Evolutionary conservation across 2,797 vertebrate species (phyloP), one percentile per base, ranked within the genome.

Genomic region (Epinephelus malabaricus): DNA sequence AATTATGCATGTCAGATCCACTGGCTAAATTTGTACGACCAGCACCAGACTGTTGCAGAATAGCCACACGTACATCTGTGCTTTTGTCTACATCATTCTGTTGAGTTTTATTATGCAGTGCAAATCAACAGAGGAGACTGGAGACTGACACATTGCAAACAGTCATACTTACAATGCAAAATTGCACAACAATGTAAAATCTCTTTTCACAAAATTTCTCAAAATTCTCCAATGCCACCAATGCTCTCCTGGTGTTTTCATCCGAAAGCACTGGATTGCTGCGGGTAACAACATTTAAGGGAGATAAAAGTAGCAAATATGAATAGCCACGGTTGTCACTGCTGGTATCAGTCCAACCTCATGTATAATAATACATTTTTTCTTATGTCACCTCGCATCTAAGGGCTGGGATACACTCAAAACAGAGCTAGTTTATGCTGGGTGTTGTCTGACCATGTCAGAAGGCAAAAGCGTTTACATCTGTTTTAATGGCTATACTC

Each of bases 1-100:
- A 78, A 55, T 79, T 76, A 79, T 27, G 27, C 67, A 70, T 2
- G 0, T 58, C 60, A 43, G 64, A 45, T n/a, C 59, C 59, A 46
- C 19, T 23, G 10, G 58, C 40, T 62, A 23, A n/a, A 66, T 76
- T 25, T 50, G 40, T 65, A 21, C 1, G 2, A 67, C 47, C 8
- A 68, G 30, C 38, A 43, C 14, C 27, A 46, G 14, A 46, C 46
- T 17, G 45, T 30, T 64, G 63, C 66, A 50, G 19, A 63, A 40
- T 54, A 68, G 45, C 18, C 53, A 30, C 54, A 49, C 38, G 7
- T 15, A 30, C 25, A 60, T 56, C 47, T 38, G 47, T 6, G 30
- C 45, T 30, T 6, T 66, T 45, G 21, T 55, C 27, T 5, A 56
- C 14, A 15, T 46, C 6, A 51, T 23, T 56, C 17, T 56, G 15